Percentiles rank a stretch among this genome's conserved stretches.
phyloP scores from a whole-genome alignment of 2,888 invertebrate genomes.

The Colletes collaris region DNA sequence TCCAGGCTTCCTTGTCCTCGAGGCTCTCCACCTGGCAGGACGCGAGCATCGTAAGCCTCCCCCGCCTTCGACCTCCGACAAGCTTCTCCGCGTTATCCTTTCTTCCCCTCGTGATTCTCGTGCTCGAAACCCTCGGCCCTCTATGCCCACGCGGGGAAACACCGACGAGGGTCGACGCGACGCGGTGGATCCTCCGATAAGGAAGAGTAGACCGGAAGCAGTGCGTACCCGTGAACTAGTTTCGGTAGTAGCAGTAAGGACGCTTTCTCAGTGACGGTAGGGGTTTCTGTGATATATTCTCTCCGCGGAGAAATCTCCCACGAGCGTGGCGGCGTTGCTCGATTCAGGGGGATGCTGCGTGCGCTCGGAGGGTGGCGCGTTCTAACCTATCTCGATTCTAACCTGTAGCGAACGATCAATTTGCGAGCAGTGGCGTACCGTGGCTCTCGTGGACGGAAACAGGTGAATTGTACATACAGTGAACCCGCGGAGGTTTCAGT shows the following conservation, averaged over 20 bases:
- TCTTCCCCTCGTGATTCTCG: no score
- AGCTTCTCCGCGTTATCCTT: neutral
- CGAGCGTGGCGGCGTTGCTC: neutral
- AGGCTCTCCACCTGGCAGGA: slow-evolving; percentile 7
- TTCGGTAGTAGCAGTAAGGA: neutral
- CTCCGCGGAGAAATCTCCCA: neutral
- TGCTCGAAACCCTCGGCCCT: neutral
- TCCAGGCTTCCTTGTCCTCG: slow-evolving; percentile 32
- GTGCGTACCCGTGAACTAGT: neutral
- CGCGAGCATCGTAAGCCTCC: slow-evolving; percentile 35
- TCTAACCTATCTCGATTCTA: slow-evolving; percentile 28
- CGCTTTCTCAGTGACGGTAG: neutral
- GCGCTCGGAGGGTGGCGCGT: neutral
- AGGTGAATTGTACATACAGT: no score
- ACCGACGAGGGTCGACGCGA: neutral
- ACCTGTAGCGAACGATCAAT: neutral
- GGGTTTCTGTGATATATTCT: neutral
- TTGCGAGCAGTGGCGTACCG: no score
- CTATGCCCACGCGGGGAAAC: neutral
- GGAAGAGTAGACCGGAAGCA: neutral
- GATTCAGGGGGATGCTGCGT: neutral
- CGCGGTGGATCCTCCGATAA: neutral
- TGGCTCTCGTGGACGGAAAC: no score
- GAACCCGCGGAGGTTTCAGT: no score
- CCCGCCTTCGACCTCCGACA: slow-evolving; percentile 36